Evolutionary conservation across 2,888 invertebrate species (phyloP).

Genomic region (Xanthia togata): DNA sequence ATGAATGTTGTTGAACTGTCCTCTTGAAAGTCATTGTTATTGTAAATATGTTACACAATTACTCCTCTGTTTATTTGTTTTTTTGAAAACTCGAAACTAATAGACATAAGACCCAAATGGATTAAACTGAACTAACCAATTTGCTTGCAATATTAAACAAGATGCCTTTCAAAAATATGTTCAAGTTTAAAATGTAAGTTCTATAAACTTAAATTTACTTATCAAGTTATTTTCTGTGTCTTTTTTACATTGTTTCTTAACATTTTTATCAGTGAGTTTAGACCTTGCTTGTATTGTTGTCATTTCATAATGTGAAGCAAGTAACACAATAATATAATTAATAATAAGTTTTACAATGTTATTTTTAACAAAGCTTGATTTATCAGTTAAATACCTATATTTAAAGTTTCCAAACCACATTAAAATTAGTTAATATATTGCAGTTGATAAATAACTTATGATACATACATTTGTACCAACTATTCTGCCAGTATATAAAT

Average conservation of each 20-base stretch:
- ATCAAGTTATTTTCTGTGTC: not conserved
- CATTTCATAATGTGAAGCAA: slow-evolving; percentile 21
- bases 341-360: not conserved
- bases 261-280: not conserved
- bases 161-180: not conserved
- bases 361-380: slow-evolving; percentile 22
- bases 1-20: too few relatives aligned
- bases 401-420: slow-evolving; percentile 1
- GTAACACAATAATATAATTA: not conserved
- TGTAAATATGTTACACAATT: too few relatives aligned
- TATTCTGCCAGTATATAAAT: slow-evolving; percentile 21
- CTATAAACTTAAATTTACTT: not conserved
- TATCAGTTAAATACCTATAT: slow-evolving; percentile 35
- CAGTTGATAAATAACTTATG: slow-evolving; percentile 5
- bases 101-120: not conserved
- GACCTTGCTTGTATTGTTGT: not conserved
- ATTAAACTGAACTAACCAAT: not conserved
- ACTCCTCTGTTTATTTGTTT: not conserved
- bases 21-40: too few relatives aligned
- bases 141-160: not conserved
- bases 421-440: not conserved
- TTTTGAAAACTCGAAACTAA: not conserved
- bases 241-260: not conserved
- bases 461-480: not conserved
- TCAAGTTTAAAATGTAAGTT: not conserved